Evolutionary conservation across 2,797 vertebrate species (phyloP), one percentile per base, ranked within the genome.

Genomic region (Cynodonichthys magdalenae): DNA sequence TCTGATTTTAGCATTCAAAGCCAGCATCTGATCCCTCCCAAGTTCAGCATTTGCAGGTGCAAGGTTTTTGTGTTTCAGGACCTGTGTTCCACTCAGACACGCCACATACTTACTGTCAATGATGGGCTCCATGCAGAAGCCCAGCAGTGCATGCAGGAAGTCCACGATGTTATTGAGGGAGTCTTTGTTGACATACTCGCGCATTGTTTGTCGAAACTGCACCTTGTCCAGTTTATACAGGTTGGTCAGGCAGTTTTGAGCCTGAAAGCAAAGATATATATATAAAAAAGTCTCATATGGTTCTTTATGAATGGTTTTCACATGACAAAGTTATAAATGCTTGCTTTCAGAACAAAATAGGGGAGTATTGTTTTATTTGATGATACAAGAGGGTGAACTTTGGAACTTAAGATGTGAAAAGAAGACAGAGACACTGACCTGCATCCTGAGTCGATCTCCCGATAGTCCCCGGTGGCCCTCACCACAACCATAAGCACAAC

Each of bases 151-250:
- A 79, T 99, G 98, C 67, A 99, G 94, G 91, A 99, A 99, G 94
- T 99, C 98, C 90, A 99, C 98, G 68, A 99, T 97, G 24, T 99
- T 99, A 93, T 99, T 99, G 80, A 99, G 95, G 39, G 97, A 99
- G 88, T 99, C 98, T 87, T 96, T 98, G 93, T 96, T 98, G 85
- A 99, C 98, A 50, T 99, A 99, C 80, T 99, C 96, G 80, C 95
- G 94, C 95, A 99, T 96, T n/a, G 98, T 98, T 86, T 97, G 96
- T 3, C 97, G 95, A 85, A 99, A 99, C 79, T 99, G 96, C 77
- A 96, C 90, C 81, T 97, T 99, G 93, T 99, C 97, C 93, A 98
- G 92, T 89, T 98, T 98, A 87, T 99, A 99, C 49, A 99, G 92
- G 77, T 93, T 96, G 34, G 96, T 99, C 80, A 99, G 92, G 85